Evolutionary conservation across 2,113 vertebrate genomes (phyloP).

Genomic region (Tupaia tana): DNA sequence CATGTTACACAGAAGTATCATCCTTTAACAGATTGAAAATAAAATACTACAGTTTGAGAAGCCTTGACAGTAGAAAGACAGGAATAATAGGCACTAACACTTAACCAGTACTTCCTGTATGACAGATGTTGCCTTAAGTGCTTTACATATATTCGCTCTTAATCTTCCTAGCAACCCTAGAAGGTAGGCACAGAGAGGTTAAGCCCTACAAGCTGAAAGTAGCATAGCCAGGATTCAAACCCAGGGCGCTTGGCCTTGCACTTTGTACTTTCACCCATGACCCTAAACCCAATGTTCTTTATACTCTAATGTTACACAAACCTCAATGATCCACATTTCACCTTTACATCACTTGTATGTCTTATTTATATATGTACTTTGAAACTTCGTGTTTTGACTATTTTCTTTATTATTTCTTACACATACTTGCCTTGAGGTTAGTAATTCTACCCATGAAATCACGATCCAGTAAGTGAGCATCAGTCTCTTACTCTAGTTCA

Average conservation of each 20-base stretch:
- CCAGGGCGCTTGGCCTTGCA: background rate
- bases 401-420: background rate
- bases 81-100: slow-evolving; percentile 23
- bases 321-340: background rate
- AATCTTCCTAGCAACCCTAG: background rate
- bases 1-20: background rate
- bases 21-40: slow-evolving; percentile 20
- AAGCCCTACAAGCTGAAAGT: background rate
- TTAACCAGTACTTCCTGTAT: slow-evolving; percentile 26
- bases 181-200: background rate
- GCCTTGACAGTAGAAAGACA: background rate
- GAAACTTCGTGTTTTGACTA: background rate
- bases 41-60: slow-evolving; percentile 38
- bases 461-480: background rate
- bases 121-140: slow-evolving; percentile 6
- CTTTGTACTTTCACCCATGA: background rate
- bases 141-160: background rate
- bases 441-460: background rate
- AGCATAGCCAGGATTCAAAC: background rate
- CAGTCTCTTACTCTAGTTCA: background rate
- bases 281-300: background rate
- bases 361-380: background rate
- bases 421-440: background rate
- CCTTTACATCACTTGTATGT: background rate
- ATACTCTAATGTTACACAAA: background rate